Evolutionary conservation across 2,113 vertebrate species (phyloP).

Genomic region (Cryptomyrus ogoouensis): DNA sequence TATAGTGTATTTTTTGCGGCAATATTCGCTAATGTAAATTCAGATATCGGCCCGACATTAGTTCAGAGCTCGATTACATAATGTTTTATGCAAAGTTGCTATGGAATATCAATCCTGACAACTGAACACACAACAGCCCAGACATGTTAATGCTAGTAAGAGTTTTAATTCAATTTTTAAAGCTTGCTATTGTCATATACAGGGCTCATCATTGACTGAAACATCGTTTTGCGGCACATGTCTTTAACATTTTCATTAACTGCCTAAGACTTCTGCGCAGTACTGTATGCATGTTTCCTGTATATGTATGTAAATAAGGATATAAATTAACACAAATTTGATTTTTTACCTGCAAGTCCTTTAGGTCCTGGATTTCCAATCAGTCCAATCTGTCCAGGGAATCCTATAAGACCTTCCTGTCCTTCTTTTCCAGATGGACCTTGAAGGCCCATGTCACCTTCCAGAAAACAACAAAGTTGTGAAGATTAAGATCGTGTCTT

Average conservation of each 20-base stretch:
- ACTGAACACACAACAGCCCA: background rate
- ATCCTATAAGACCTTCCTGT: constrained; percentile 43
- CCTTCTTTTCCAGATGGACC: constrained; percentile 51
- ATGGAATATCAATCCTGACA: background rate
- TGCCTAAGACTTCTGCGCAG: background rate
- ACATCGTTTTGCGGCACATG: background rate
- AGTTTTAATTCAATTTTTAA: background rate
- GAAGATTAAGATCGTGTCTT: background rate
- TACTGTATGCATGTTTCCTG: background rate
- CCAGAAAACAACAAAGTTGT: constrained; percentile 1
- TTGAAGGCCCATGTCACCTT: constrained; percentile 52
- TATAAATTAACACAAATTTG: background rate
- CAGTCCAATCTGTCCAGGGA: constrained; percentile 40
- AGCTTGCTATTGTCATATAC: background rate
- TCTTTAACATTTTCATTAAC: background rate
- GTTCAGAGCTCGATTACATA: too few relatives aligned
- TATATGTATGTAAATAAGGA: background rate
- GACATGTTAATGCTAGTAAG: background rate
- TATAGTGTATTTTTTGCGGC: background rate
- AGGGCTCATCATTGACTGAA: background rate
- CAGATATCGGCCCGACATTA: background rate
- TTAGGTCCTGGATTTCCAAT: constrained; percentile 3
- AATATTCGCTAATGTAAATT: background rate
- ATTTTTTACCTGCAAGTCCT: constrained; percentile 7
- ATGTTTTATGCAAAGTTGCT: background rate